Evolutionary conservation across 1,140 invertebrate genomes (phyloP).

Genomic region (Myzus persicae): DNA sequence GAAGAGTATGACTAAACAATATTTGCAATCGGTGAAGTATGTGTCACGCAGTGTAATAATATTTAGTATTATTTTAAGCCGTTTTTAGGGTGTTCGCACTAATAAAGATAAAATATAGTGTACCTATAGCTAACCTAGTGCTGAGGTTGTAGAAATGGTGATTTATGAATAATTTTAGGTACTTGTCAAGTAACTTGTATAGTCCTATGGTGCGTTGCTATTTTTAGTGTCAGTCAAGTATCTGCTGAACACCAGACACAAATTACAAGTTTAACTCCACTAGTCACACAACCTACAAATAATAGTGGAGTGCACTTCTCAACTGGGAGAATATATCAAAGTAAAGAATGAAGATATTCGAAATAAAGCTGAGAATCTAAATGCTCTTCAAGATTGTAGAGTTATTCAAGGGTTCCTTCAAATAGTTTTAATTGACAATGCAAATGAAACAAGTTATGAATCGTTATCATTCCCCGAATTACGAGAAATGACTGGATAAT

Average conservation of each 20-base stretch:
- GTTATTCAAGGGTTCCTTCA: conserved; percentile 87
- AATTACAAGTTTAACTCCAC: conserved; percentile 7
- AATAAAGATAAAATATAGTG: background rate
- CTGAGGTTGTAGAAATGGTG: no score
- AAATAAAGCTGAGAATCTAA: conserved; percentile 74
- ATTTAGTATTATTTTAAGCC: background rate
- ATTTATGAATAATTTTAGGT: no score
- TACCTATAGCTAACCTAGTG: no score
- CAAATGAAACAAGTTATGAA: conserved; percentile 65
- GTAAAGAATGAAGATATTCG: conserved; percentile 85
- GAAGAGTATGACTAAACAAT: conserved; percentile 49
- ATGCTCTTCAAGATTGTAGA: conserved; percentile 77
- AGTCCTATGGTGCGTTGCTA: conserved; percentile 51
- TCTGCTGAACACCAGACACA: conserved; percentile 38
- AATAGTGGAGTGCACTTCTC: conserved; percentile 23
- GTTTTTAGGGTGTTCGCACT: background rate
- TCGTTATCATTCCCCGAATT: conserved; percentile 70
- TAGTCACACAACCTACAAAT: background rate
- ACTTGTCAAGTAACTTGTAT: background rate
- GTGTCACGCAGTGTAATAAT: background rate
- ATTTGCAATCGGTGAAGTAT: conserved; percentile 61
- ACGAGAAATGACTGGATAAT: conserved; percentile 69
- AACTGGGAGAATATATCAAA: conserved; percentile 63
- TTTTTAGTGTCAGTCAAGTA: conserved; percentile 46
- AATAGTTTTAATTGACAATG: conserved; percentile 78